A percentile compares a stretch with the other conserved stretches of the same genome.
Evolutionary conservation across 2,113 vertebrate species (phyloP).

Genomic region (Alligator sinensis): DNA sequence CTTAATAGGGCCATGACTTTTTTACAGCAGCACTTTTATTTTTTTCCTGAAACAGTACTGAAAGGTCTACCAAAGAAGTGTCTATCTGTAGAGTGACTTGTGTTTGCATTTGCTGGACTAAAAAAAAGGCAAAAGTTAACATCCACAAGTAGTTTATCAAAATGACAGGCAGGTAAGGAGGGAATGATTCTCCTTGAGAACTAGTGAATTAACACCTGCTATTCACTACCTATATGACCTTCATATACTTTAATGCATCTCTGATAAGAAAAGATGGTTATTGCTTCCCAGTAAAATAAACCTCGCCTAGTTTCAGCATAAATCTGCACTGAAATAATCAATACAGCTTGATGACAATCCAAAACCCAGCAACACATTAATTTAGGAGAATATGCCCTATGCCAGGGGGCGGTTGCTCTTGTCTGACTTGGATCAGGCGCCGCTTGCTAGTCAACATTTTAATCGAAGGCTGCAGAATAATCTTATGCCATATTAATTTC

Average conservation of each 20-base stretch:
- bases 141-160: not conserved
- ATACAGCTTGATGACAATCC: not conserved
- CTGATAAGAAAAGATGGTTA: not conserved
- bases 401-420: not conserved
- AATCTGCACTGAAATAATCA: constrained; percentile 7
- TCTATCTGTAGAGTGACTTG: not conserved
- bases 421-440: not conserved
- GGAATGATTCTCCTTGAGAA: not conserved
- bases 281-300: not conserved
- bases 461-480: not conserved
- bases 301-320: not conserved
- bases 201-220: not conserved
- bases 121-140: not conserved
- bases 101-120: not conserved
- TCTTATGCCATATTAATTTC: not conserved
- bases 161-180: not conserved
- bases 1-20: not conserved
- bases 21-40: not conserved
- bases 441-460: not conserved
- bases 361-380: not conserved
- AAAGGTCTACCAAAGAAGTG: not conserved
- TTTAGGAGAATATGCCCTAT: not conserved
- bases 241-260: not conserved
- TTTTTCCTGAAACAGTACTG: not conserved
- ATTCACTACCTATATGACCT: not conserved